Conservation (phyloP, 2,113 vertebrate species). For the Eubucco bourcierii region DNA sequence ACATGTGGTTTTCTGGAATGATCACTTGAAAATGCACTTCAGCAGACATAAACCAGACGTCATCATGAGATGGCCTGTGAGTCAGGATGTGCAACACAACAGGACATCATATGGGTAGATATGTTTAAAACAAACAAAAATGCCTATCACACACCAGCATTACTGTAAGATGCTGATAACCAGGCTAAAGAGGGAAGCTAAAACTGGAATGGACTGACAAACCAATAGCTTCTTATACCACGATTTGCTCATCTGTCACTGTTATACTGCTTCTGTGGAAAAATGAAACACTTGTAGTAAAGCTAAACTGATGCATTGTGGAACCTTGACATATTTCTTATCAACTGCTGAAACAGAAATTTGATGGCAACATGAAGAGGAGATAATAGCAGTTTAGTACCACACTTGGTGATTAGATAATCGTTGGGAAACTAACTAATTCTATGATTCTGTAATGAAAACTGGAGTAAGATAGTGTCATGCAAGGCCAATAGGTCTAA, state of each 20-base stretch:
- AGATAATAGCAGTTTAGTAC: not conserved
- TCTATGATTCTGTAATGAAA: too few relatives aligned
- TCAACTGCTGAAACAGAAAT: not conserved
- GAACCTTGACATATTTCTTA: not conserved
- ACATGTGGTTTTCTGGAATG: not conserved
- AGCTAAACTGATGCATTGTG: not conserved
- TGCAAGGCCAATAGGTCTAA: too few relatives aligned
- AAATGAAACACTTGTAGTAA: not conserved
- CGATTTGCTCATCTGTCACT: not conserved
- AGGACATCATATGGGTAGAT: accelerated
- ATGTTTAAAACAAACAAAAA: not conserved
- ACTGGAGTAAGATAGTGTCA: too few relatives aligned
- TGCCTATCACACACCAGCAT: not conserved
- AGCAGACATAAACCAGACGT: not conserved
- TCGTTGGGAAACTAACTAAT: too few relatives aligned
- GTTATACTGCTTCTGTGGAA: not conserved
- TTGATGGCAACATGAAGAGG: not conserved
- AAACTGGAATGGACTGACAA: not conserved
- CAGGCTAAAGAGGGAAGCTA: not conserved
- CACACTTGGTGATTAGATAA: too few relatives aligned
- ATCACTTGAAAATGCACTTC: not conserved
- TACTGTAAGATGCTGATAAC: not conserved
- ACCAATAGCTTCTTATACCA: not conserved
- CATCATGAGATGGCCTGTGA: not conserved
- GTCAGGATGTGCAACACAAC: accelerated